Base-by-base conservation (phyloP, 2,113 vertebrate genomes). In the Ameiurus melas region DNA sequence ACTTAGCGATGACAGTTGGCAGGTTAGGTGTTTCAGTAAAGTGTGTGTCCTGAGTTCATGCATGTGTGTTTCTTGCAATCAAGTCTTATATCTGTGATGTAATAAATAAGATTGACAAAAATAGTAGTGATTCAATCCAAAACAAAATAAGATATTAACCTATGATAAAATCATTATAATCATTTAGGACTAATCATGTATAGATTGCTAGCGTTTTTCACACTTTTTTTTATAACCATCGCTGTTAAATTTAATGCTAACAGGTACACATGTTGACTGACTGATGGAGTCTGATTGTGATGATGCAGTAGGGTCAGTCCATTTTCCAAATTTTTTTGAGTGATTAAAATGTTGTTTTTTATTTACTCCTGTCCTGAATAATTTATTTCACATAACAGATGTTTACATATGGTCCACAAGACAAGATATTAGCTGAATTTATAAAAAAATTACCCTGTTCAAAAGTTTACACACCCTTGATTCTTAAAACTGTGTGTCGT, bases 221-320 rank as follows among this genome's bases (percentile, higher is more conserved):
- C 20, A 75, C 39, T 14, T 3, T 4, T 4, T 12, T 75, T 43
- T 22, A 53, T 12, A 10, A 33, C 27, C 25, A 19, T 14, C 36
- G n/a, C 51, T 84, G 33, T 79, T 51, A 2, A 62, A 82, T 80
- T 71, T 80, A 75, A 87, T 75, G 71, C 36, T 25, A 77, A 83
- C 80, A 89, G n/a, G 83, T n/a, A 73, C 30, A 14, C 20, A 12
- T 33, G 20, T 16, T 71, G 47, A 84, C 62, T 84, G 58, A 83
- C 25, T 55, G 77, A 36, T 36, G 36, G 1, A 66, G 57, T 77
- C 68, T 77, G 86, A 47, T 66, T 60, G 68, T 3, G 12, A 78
- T 83, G 84, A 90, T n/a, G 51, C 83, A 83, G 43, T 47, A 47
- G 43, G 6, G 43, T 47, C 43, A 47, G 43, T 47, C 5, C 36